Evolutionary conservation across 1,140 invertebrate species (phyloP), one percentile per base, ranked within the genome.

Genomic region (Drosophila neocordata): DNA sequence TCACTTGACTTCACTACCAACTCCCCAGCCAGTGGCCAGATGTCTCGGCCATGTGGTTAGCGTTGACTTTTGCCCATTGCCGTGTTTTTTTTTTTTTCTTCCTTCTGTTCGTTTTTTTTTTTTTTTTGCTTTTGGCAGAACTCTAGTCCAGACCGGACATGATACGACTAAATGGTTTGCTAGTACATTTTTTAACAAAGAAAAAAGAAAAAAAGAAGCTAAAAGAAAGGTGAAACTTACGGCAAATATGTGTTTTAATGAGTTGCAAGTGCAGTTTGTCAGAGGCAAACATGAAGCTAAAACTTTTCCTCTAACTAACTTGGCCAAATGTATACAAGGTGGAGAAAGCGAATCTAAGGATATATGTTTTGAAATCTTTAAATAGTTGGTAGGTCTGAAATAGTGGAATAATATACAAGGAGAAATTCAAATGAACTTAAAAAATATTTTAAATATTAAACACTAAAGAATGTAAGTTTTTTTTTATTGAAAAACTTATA

Each of bases 101-200:
- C 13, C 13, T 41, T 41, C 0, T 13, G 3, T 13, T 13, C 15
- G 2, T 15, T 13, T 44, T 18, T 44, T 18, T 44, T 44, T 44
- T 44, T 38, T 38, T 13, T n/a, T 12, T 38, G 37, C 37, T 5
- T 35, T 15, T 9, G 15, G 18, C 15, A 20, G 8, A 18, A 48
- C 41, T 48, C 41, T 11, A 48, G 41, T 48, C 41, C 41, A 20
- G 15, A 9, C 41, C 41, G 41, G 41, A 48, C 41, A 48, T 48
- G 41, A 48, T 48, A 48, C 41, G 41, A 48, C 41, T 48, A 48
- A 48, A 48, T 48, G 41, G 41, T 48, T 48, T 20, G 41, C 41
- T 11, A 48, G 41, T 48, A 48, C 18, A 48, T 48, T 48, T 48
- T 48, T 48, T 48, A 20, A 18, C 41, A 20, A 48, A 48, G 15